Conservation (phyloP, 2,797 vertebrate genomes). For the Merluccius polli region DNA sequence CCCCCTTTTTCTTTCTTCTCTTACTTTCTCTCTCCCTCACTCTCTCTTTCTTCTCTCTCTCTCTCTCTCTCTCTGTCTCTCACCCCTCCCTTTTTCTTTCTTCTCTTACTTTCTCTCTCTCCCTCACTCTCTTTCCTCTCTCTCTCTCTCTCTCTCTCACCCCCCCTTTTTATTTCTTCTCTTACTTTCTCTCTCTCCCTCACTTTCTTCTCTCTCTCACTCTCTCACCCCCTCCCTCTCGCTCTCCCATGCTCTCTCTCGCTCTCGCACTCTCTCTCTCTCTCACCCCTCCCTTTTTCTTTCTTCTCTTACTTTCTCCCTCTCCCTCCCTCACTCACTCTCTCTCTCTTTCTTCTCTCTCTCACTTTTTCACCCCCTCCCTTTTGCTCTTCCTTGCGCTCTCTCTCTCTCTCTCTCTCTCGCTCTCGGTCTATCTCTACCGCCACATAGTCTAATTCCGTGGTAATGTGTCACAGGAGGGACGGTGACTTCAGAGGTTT, state of each 20-base stretch:
- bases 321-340: background rate
- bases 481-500: constrained; percentile 27
- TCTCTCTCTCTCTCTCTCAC: background rate
- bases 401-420: background rate
- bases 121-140: background rate
- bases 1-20: no score
- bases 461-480: constrained; percentile 27
- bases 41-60: background rate
- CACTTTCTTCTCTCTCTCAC: background rate
- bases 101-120: constrained; percentile 21
- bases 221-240: constrained; percentile 1
- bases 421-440: background rate
- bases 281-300: background rate
- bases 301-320: background rate
- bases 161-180: background rate
- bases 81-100: background rate
- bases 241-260: constrained; percentile 15
- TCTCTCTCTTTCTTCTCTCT: constrained; percentile 2
- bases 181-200: constrained; percentile 13
- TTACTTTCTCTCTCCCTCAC: constrained; percentile 10
- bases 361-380: constrained; percentile 24
- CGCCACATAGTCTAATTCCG: constrained; percentile 22
- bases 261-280: constrained; percentile 11
- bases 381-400: background rate
- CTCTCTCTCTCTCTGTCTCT: background rate